Percentiles rank a stretch among this genome's conserved stretches.
Conservation (phyloP, 2,113 vertebrate genomes). For the Mormyrus iriodes region DNA sequence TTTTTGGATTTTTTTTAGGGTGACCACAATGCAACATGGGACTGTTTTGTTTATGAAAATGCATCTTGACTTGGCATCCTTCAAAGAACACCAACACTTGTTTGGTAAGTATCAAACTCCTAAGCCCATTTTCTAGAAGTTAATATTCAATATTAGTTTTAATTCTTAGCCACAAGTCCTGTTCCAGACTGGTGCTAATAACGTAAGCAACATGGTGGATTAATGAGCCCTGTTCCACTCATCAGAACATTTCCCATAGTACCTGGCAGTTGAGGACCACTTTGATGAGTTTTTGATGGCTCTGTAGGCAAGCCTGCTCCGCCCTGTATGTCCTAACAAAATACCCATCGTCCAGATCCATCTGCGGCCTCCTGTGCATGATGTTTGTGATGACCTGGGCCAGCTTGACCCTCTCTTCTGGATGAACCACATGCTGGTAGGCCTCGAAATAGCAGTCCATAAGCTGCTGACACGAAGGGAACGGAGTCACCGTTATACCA, state of each 20-base stretch:
- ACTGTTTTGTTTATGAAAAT: not conserved
- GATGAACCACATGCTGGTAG: slow-evolving; percentile 60
- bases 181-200: not conserved
- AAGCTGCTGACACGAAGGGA: slow-evolving; percentile 47
- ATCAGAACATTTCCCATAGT: slow-evolving; percentile 15
- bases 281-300: slow-evolving; percentile 57
- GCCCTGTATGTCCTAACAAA: slow-evolving; percentile 56
- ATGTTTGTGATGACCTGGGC: slow-evolving; percentile 58
- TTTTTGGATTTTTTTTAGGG: not conserved
- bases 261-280: slow-evolving; percentile 55
- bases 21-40: not conserved
- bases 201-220: not conserved
- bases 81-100: not conserved
- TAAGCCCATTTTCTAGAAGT: not conserved
- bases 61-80: not conserved
- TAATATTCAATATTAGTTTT: not conserved
- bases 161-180: not conserved
- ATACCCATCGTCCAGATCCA: slow-evolving; percentile 57
- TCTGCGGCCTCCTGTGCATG: slow-evolving; percentile 49
- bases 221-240: not conserved
- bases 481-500: not conserved
- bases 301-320: slow-evolving; percentile 54
- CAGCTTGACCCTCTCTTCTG: slow-evolving; percentile 59
- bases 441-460: slow-evolving; percentile 66
- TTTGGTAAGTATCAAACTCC: not conserved